Evolutionary conservation across 1,140 invertebrate species (phyloP).

Genomic region (Aphis gossypii): DNA sequence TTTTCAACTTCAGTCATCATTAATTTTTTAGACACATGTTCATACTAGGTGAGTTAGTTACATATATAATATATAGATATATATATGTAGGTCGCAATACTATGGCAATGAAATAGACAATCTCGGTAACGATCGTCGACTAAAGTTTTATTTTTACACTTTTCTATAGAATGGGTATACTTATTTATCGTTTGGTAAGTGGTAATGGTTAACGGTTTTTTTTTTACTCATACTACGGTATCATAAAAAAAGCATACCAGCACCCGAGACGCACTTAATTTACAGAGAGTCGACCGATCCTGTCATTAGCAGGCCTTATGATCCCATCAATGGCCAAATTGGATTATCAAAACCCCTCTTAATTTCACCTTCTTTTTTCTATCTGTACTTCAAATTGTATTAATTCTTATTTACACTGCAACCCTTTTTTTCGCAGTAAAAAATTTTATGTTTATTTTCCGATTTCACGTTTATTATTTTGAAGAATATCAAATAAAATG

Average conservation of each 20-base stretch:
- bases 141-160: conserved; percentile 39
- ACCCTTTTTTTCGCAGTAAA: background rate
- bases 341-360: conserved; percentile 35
- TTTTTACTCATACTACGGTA: background rate
- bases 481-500: background rate
- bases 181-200: conserved; percentile 47
- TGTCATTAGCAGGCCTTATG: conserved; percentile 50
- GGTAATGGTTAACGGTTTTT: conserved; percentile 10
- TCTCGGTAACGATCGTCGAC: background rate
- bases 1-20: conserved; percentile 13
- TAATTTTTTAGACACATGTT: conserved; percentile 27
- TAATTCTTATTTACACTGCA: conserved; percentile 3
- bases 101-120: conserved; percentile 1
- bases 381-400: conserved; percentile 20
- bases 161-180: background rate
- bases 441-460: background rate
- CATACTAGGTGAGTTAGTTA: background rate
- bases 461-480: background rate
- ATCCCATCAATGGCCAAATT: conserved; percentile 48
- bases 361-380: background rate
- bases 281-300: conserved; percentile 39
- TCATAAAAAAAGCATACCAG: background rate
- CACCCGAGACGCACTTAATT: conserved; percentile 32
- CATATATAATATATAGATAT: background rate
- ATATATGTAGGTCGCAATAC: background rate